Evolutionary conservation across 2,113 vertebrate genomes (phyloP).

Genomic region (Synchiropus splendidus): DNA sequence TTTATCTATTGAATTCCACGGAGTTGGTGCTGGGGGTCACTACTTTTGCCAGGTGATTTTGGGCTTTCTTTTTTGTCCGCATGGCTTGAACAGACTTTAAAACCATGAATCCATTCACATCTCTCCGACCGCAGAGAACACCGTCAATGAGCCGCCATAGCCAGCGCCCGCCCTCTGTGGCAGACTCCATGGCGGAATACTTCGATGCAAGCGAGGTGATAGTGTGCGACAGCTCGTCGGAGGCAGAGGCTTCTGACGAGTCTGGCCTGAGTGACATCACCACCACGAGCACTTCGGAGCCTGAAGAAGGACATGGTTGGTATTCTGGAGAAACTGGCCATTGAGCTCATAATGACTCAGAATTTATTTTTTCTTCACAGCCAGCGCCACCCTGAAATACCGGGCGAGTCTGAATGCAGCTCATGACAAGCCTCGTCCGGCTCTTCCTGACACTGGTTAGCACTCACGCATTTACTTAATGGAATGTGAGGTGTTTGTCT

Average conservation of each 20-base stretch:
- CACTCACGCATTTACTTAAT: no score
- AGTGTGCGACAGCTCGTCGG: constrained; percentile 76
- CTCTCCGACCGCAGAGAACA: constrained; percentile 49
- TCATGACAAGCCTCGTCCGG: constrained; percentile 10
- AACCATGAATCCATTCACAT: no score
- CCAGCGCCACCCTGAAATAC: constrained; percentile 50
- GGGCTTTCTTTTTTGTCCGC: no score
- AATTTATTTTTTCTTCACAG: constrained; percentile 21
- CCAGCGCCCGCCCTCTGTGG: constrained; percentile 67
- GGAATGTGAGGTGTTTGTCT: no score
- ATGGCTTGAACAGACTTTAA: no score
- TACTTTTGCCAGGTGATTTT: no score
- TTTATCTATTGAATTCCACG: neutral
- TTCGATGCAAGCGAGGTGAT: constrained; percentile 85
- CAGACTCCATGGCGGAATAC: constrained; percentile 82
- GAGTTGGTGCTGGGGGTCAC: no score
- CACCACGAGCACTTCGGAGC: constrained; percentile 75
- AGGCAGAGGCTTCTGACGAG: constrained; percentile 82
- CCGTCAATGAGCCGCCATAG: constrained; percentile 58
- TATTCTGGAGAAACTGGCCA: neutral
- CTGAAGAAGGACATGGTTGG: constrained; percentile 64
- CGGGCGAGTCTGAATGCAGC: constrained; percentile 44
- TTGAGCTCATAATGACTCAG: neutral
- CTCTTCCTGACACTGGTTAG: constrained; percentile 42
- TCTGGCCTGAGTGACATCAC: constrained; percentile 79